phyloP scores from a whole-genome alignment of 2,888 invertebrate genomes.

The Nomada goodeniana region DNA sequence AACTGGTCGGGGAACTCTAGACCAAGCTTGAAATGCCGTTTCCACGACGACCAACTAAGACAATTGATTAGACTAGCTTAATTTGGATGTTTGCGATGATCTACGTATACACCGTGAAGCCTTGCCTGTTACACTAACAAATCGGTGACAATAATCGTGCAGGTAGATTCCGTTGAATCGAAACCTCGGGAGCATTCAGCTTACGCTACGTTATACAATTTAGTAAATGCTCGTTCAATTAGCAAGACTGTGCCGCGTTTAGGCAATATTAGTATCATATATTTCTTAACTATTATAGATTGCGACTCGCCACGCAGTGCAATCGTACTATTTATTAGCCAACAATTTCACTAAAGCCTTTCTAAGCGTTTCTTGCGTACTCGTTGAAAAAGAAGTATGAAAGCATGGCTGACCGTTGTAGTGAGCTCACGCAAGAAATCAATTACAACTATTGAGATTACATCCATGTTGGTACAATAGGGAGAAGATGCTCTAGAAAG shows the following conservation, averaged over 20 bases:
- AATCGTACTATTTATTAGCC: too few relatives aligned
- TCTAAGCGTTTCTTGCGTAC: too few relatives aligned
- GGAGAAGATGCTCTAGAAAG: constrained; percentile 71
- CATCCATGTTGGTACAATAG: constrained; percentile 69
- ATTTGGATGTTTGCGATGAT: constrained; percentile 45
- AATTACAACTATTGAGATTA: constrained; percentile 73
- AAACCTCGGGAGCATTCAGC: neutral
- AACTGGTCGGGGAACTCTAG: constrained; percentile 11
- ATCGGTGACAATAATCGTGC: constrained; percentile 21
- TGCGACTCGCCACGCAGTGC: too few relatives aligned
- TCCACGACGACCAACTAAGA: constrained; percentile 12
- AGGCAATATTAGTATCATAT: too few relatives aligned
- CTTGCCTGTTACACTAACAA: constrained; percentile 18
- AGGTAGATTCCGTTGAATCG: constrained; percentile 1
- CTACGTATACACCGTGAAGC: constrained; percentile 17
- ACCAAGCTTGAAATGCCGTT: constrained; percentile 42
- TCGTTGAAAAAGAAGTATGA: constrained; percentile 11
- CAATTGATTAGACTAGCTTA: constrained; percentile 46
- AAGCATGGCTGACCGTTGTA: neutral
- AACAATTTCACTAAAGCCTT: too few relatives aligned
- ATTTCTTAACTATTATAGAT: too few relatives aligned
- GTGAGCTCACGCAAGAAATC: constrained; percentile 54
- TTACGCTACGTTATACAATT: constrained; percentile 9
- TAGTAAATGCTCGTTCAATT: neutral
- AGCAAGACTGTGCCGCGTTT: neutral